Evolutionary conservation across 2,888 invertebrate genomes (phyloP), one percentile per base, ranked within the genome.

Genomic region (Hemicrepidius hirtus): DNA sequence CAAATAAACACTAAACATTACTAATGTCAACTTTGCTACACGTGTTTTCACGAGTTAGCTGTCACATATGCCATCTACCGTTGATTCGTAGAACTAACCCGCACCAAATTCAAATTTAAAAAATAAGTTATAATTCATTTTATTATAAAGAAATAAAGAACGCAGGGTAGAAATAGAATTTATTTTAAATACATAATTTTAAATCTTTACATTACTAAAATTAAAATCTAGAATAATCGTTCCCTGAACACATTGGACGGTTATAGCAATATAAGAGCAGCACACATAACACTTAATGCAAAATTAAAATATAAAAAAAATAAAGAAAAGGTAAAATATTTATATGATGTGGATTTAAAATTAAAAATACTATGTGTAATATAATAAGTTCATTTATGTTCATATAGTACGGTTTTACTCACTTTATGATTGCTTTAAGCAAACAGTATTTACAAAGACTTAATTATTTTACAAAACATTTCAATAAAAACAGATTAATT

Each of bases 221-320:
- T 59, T 60, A 68, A 55, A 24, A 60, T 49, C 40, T 71, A 71
- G 65, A 68, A 69, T 69, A 37, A n/a, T n/a, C 18, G 68, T 73
- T 65, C 83, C 83, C 83, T 82, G 83, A 83, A 83, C 82, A 82
- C 82, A 80, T 41, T 82, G 83, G 83, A 83, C 82, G 82, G 82
- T 78, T 76, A 75, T 64, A 68, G 65, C 73, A 65, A 44, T 50
- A 35, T 49, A 60, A 68, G 20, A 64, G 49, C 59, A 73, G 50
- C 57, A 59, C 66, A 53, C 40, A 37, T 3, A 20, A 32, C 35
- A 63, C 32, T 24, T 50, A 41, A 60, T 18, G 60, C 32, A 64
- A 46, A 44, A 41, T 50, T 28, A 44, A 24, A 16, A 46, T 20
- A 46, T 10, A 46, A 20, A 46, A 46, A 53, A 53, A 21, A 53